Conservation (phyloP, 2,888 invertebrate genomes). For the Smittia sp. region DNA sequence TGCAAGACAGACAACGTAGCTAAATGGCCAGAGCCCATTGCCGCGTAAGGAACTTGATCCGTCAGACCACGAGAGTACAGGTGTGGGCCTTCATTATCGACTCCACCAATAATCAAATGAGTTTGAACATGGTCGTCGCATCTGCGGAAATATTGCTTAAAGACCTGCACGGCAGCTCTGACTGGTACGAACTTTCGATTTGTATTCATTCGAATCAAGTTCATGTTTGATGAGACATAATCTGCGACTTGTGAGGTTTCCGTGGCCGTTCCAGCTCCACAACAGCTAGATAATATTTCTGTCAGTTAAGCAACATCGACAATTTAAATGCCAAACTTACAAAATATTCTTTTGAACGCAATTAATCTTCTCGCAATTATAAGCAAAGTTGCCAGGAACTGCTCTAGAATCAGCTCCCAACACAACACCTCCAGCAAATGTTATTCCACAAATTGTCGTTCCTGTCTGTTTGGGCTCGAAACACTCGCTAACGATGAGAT, state of each 20-base stretch:
- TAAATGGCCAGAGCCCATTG: slow-evolving; percentile 94
- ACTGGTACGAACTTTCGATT: slow-evolving; percentile 83
- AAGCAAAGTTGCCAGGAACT: slow-evolving; percentile 90
- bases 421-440: slow-evolving; percentile 93
- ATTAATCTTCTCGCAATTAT: slow-evolving; percentile 93
- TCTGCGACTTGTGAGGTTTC: slow-evolving; percentile 94
- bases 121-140: slow-evolving; percentile 94
- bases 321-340: slow-evolving; percentile 58
- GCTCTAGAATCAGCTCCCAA: slow-evolving; percentile 98
- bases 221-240: slow-evolving; percentile 89
- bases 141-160: slow-evolving; percentile 92
- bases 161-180: slow-evolving; percentile 80
- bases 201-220: slow-evolving; percentile 88
- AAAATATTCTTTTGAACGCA: slow-evolving; percentile 84
- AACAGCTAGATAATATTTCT: slow-evolving; percentile 72
- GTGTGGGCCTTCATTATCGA: slow-evolving; percentile 86
- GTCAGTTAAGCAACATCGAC: no score
- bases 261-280: slow-evolving; percentile 98
- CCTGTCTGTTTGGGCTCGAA: slow-evolving; percentile 87
- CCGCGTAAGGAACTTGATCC: slow-evolving; percentile 86
- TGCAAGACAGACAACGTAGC: slow-evolving; percentile 98
- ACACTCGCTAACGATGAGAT: slow-evolving; percentile 72
- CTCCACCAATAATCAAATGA: slow-evolving; percentile 92
- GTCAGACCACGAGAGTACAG: slow-evolving; percentile 92
- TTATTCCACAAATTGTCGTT: slow-evolving; percentile 93